Conservation (phyloP, 2,888 invertebrate genomes). For the Hermodice carunculata region DNA sequence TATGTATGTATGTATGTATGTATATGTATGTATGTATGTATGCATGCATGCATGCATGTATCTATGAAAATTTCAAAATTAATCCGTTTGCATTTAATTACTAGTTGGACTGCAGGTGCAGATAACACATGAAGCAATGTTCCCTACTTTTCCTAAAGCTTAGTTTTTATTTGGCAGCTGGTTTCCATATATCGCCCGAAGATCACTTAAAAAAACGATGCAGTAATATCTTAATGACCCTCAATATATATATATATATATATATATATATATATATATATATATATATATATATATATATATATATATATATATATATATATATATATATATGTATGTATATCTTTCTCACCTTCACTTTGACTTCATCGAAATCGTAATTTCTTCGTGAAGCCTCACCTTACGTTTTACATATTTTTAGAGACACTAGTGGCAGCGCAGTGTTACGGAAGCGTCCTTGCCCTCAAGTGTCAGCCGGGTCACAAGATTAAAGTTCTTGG, state of each 20-base stretch:
- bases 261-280: constrained; percentile 18
- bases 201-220: too few species aligned
- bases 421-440: constrained; percentile 15
- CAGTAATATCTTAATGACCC: constrained; percentile 1
- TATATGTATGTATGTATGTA: too few species aligned
- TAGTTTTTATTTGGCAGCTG: too few species aligned
- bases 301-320: constrained; percentile 24
- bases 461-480: constrained; percentile 28
- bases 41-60: too few species aligned
- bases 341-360: not conserved
- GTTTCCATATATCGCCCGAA: too few species aligned
- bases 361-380: not conserved
- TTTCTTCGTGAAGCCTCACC: not conserved
- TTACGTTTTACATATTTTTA: not conserved
- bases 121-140: too few species aligned
- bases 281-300: constrained; percentile 25
- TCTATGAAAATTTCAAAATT: too few species aligned
- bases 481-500: constrained; percentile 33
- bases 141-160: too few species aligned
- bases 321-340: constrained; percentile 17
- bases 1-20: too few species aligned
- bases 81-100: too few species aligned
- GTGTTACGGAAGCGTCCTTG: constrained; percentile 34
- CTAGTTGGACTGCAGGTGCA: too few species aligned
- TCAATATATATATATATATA: constrained; percentile 17